phyloP scores from a whole-genome alignment of 2,797 vertebrate species.

The Pteropus rufus region DNA sequence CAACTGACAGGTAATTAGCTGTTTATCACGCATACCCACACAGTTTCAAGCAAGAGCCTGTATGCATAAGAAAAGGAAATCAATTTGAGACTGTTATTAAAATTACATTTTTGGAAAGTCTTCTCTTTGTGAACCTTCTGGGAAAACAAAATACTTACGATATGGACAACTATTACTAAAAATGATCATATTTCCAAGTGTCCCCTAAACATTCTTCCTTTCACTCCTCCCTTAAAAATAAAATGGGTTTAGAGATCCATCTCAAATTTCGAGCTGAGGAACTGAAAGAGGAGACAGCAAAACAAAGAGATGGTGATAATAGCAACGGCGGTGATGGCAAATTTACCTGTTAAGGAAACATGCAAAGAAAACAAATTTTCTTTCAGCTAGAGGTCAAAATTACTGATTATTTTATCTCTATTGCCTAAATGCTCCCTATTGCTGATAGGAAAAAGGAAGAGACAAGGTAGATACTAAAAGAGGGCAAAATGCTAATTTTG shows the following conservation, averaged over 20 bases:
- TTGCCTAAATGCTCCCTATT: background rate
- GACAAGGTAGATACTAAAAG: background rate
- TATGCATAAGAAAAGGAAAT: conserved; percentile 39
- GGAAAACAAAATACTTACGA: conserved; percentile 39
- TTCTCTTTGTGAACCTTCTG: conserved; percentile 4
- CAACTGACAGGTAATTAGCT: conserved; percentile 75
- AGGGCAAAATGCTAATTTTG: conserved; percentile 14
- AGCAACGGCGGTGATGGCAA: background rate
- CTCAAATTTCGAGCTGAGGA: background rate
- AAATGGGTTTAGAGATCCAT: background rate
- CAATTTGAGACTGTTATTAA: background rate
- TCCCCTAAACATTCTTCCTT: background rate
- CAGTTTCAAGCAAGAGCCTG: conserved; percentile 15
- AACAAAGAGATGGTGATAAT: background rate
- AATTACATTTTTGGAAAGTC: conserved; percentile 16
- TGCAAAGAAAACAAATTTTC: background rate
- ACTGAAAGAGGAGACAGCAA: background rate
- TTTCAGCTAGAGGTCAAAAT: background rate
- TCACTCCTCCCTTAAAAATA: background rate
- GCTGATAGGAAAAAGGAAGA: background rate
- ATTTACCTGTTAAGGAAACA: conserved; percentile 16
- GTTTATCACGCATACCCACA: conserved; percentile 50
- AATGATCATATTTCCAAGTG: background rate
- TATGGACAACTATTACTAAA: background rate
- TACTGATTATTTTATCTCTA: conserved; percentile 5